Conservation (phyloP, 2,113 vertebrate genomes). For the Gallinago paraguaiae region DNA sequence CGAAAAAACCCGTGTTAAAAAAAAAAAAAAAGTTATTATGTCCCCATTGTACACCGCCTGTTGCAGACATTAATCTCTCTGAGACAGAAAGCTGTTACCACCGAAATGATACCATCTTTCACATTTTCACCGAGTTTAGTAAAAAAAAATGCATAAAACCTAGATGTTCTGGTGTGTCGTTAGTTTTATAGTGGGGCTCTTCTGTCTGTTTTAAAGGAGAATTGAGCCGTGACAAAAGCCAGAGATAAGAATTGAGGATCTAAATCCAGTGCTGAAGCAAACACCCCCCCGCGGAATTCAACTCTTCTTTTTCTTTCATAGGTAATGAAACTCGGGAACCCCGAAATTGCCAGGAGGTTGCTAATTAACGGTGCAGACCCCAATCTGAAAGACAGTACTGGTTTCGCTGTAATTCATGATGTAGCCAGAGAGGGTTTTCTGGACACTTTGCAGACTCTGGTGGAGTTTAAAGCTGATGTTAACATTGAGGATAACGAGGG, state of each 20-base stretch:
- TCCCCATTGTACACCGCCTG: not conserved
- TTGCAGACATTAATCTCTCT: not conserved
- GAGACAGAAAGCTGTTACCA: not conserved
- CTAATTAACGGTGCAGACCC: conserved; percentile 82
- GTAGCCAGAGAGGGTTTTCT: conserved; percentile 88
- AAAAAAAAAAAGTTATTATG: not conserved
- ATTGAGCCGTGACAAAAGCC: not conserved
- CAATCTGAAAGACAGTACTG: conserved; percentile 80
- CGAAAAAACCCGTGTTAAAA: not conserved
- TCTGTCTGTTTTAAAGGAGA: not conserved
- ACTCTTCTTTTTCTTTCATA: conserved; percentile 44
- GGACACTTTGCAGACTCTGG: conserved; percentile 85
- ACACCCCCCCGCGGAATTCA: not conserved
- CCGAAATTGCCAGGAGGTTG: conserved; percentile 77
- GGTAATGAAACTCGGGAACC: conserved; percentile 88
- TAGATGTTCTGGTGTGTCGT: not conserved
- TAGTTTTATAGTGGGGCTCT: not conserved
- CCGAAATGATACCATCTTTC: not conserved
- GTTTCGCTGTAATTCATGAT: conserved; percentile 88
- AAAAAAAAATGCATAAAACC: not conserved
- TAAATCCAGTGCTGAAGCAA: not conserved
- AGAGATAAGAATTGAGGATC: not conserved
- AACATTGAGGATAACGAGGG: conserved; percentile 83
- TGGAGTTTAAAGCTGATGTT: conserved; percentile 81
- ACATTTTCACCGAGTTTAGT: not conserved